phyloP scores from a whole-genome alignment of 2,888 invertebrate species.

The Flexamia atlantica region DNA sequence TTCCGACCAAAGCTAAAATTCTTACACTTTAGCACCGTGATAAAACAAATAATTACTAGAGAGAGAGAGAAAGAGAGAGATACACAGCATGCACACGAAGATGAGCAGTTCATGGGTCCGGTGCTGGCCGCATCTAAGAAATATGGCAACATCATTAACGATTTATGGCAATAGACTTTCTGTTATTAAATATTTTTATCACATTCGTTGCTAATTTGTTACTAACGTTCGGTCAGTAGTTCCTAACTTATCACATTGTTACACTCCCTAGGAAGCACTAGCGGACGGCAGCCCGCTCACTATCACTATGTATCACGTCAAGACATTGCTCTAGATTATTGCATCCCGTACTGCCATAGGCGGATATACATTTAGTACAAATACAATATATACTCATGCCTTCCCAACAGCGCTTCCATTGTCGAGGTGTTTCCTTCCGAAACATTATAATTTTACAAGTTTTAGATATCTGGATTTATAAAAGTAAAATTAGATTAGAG shows the following conservation, averaged over 20 bases:
- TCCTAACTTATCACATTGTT: slow-evolving; percentile 58
- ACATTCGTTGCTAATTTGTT: slow-evolving; percentile 64
- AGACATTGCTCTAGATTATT: slow-evolving; percentile 60
- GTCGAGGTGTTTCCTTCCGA: slow-evolving; percentile 23
- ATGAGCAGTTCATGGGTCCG: background rate
- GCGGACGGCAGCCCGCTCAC: slow-evolving; percentile 50
- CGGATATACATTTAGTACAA: slow-evolving; percentile 23
- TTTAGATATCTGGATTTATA: too few species aligned
- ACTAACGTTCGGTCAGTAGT: slow-evolving; percentile 50
- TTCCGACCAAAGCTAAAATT: slow-evolving; percentile 35
- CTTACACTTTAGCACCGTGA: slow-evolving; percentile 58
- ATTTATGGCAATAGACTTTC: slow-evolving; percentile 63
- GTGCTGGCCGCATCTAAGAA: slow-evolving; percentile 24
- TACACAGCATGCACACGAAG: slow-evolving; percentile 33
- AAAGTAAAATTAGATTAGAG: too few species aligned
- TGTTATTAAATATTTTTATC: slow-evolving; percentile 63
- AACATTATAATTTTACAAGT: too few species aligned
- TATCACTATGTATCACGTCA: slow-evolving; percentile 57
- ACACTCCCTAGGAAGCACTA: slow-evolving; percentile 65
- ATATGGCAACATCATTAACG: slow-evolving; percentile 65
- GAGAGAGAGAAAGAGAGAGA: slow-evolving; percentile 44
- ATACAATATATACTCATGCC: slow-evolving; percentile 6
- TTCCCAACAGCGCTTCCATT: background rate
- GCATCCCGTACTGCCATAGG: slow-evolving; percentile 58
- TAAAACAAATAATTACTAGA: slow-evolving; percentile 49